A percentile compares a stretch with the other conserved stretches of the same genome.
phyloP scores from a whole-genome alignment of 2,888 invertebrate genomes.

The Yponomeuta cagnagella region DNA sequence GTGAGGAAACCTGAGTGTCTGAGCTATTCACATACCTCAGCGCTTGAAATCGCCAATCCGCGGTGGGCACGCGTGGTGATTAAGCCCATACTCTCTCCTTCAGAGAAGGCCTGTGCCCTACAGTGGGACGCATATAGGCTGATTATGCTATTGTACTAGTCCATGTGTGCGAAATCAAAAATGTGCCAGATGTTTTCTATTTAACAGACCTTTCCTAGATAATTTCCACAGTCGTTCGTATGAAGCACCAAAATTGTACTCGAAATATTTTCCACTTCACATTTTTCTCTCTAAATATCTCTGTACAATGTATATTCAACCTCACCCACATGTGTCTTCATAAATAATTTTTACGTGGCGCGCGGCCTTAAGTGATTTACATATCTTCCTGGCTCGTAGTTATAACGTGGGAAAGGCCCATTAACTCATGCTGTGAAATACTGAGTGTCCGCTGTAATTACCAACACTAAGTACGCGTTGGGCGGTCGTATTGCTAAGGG shows the following conservation, averaged over 20 bases:
- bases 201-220: too few relatives aligned
- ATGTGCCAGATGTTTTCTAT: too few relatives aligned
- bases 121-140: too few relatives aligned
- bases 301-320: background rate
- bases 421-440: slow-evolving; percentile 1
- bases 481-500: background rate
- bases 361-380: slow-evolving; percentile 1
- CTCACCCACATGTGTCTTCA: background rate
- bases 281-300: background rate
- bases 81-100: too few relatives aligned
- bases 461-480: background rate
- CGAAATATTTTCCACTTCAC: background rate
- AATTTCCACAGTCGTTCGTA: too few relatives aligned
- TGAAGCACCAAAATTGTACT: background rate
- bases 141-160: too few relatives aligned
- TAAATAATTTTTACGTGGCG: background rate
- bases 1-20: too few relatives aligned
- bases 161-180: too few relatives aligned
- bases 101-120: too few relatives aligned
- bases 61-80: too few relatives aligned
- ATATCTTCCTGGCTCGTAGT: background rate
- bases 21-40: too few relatives aligned
- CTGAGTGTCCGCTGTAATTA: slow-evolving; percentile 1
- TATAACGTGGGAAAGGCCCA: background rate
- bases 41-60: too few relatives aligned